These are phyloP conservation scores for Heptranchias perlo DNA, from an alignment of 2,113 vertebrate species.

Conservation along the genomic window DNA sequence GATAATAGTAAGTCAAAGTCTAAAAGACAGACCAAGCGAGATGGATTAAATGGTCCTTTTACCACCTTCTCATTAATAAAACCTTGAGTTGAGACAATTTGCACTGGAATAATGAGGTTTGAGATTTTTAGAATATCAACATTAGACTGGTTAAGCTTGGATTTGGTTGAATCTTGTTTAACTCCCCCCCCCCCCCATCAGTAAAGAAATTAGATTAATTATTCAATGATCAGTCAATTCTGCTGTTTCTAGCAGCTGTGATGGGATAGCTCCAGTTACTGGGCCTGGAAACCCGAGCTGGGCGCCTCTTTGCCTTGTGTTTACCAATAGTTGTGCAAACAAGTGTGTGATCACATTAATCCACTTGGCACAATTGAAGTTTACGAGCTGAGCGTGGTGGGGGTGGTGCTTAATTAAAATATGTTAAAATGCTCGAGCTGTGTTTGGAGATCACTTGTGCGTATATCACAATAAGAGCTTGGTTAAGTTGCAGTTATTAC, in stretches of 20 bases:
- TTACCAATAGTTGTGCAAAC: conserved; percentile 25
- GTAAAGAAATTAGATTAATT: conserved; percentile 23
- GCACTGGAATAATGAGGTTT: not conserved
- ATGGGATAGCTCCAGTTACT: conserved; percentile 12
- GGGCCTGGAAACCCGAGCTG: not conserved
- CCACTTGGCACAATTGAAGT: not conserved
- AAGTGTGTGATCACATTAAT: conserved; percentile 11
- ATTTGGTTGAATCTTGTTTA: not conserved
- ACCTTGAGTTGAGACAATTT: not conserved
- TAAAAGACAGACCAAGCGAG: not conserved
- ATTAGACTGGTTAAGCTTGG: no score
- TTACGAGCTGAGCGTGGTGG: not conserved
- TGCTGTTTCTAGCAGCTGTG: not conserved
- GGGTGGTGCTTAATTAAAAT: conserved; percentile 21
- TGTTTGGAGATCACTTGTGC: not conserved
- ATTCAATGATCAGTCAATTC: conserved; percentile 25
- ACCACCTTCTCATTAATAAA: not conserved
- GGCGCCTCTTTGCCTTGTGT: not conserved
- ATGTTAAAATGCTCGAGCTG: not conserved
- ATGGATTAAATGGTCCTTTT: not conserved
- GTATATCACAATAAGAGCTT: not conserved
- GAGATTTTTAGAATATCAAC: not conserved
- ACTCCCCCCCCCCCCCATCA: not conserved
- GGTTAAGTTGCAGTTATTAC: not conserved
- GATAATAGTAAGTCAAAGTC: not conserved